Conservation (phyloP, 92 coral and sea anemone species). For the Pocillopora meandrina region DNA sequence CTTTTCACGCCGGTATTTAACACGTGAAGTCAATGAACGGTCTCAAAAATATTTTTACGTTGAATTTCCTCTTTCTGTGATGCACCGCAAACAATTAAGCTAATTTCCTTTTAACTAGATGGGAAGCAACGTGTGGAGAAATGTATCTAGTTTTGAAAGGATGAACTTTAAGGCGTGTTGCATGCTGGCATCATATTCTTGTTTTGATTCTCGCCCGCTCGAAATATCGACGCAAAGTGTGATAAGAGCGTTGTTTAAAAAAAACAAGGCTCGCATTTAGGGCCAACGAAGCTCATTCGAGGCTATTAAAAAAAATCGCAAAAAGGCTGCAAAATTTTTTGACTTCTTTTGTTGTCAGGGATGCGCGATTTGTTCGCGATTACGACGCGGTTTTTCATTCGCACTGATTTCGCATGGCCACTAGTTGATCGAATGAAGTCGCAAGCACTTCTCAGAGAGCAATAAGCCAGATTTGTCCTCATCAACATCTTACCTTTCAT, state of each 20-base stretch:
- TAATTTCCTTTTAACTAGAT: slow-evolving; percentile 4
- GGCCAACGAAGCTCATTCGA: not conserved
- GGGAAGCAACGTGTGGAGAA: not conserved
- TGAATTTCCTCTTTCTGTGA: not conserved
- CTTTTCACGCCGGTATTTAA: slow-evolving; percentile 14
- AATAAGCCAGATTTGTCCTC: not conserved
- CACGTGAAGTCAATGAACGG: slow-evolving; percentile 30
- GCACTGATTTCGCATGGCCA: slow-evolving; percentile 47
- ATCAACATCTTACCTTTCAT: slow-evolving; percentile 3
- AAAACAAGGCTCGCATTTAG: not conserved
- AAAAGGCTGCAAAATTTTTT: not conserved
- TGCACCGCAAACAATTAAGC: slow-evolving; percentile 22
- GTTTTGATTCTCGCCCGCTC: slow-evolving; percentile 42
- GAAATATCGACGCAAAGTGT: slow-evolving; percentile 16
- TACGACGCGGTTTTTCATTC: slow-evolving; percentile 25
- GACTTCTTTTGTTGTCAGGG: not conserved
- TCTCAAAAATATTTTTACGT: not conserved
- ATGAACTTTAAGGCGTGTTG: slow-evolving; percentile 13
- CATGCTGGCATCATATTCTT: slow-evolving; percentile 26
- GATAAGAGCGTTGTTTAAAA: not conserved
- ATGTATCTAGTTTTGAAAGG: not conserved
- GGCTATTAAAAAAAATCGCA: not conserved
- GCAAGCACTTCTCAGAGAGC: not conserved
- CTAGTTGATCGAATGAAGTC: slow-evolving; percentile 28
- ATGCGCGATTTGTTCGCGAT: slow-evolving; percentile 11